Evolutionary conservation across 2,797 vertebrate genomes (phyloP).

Genomic region (Pogonophryne albipinna): DNA sequence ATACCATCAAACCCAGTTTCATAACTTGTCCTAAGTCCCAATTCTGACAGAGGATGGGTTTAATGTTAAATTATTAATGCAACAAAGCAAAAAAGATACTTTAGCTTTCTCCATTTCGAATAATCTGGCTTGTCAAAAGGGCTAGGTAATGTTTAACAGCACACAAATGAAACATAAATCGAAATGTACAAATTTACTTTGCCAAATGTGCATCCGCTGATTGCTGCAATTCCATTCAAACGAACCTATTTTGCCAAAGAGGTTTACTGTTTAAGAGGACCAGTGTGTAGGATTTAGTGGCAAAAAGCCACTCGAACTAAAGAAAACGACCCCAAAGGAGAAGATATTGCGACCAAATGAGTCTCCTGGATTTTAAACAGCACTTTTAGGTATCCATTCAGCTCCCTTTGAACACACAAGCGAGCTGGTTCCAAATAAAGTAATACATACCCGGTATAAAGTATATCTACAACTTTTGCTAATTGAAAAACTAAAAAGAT

Average conservation of each 20-base stretch:
- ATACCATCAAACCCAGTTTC: constrained; percentile 1
- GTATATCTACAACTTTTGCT: too few relatives aligned
- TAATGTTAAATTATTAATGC: background rate
- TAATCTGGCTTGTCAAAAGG: background rate
- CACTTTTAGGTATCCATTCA: too few relatives aligned
- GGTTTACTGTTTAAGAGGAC: constrained; percentile 11
- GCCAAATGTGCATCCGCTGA: background rate
- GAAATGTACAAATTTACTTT: background rate
- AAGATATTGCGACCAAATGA: too few relatives aligned
- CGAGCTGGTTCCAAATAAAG: too few relatives aligned
- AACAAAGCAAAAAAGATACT: background rate
- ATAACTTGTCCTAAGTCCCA: background rate
- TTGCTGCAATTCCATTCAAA: background rate
- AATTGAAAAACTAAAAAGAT: too few relatives aligned
- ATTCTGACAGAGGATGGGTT: background rate
- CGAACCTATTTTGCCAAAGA: background rate
- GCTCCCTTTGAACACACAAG: too few relatives aligned
- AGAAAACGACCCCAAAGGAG: too few relatives aligned
- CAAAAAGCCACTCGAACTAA: too few relatives aligned
- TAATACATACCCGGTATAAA: too few relatives aligned
- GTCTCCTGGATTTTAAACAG: too few relatives aligned
- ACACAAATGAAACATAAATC: background rate
- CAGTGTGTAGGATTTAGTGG: too few relatives aligned
- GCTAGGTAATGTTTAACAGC: background rate
- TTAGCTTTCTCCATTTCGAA: background rate